Percentiles rank a stretch among this genome's conserved stretches.
Conservation (phyloP, 23 tunicate species). For the Halocynthia roretzi region DNA sequence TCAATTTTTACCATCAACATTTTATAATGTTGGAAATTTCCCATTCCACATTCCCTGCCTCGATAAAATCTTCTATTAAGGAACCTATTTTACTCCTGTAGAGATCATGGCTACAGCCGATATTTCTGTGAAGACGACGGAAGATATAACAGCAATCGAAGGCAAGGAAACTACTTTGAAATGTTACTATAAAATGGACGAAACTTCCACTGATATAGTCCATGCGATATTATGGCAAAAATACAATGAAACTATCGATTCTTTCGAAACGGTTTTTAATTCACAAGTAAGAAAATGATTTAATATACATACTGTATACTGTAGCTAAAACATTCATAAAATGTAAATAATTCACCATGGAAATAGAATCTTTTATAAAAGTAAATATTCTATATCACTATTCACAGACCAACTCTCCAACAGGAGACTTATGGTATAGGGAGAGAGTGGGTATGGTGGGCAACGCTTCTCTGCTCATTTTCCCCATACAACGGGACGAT, state of each 20-base stretch:
- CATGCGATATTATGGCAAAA: conserved; percentile 76
- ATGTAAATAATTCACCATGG: background rate
- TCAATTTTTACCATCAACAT: too few relatives aligned
- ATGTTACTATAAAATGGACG: conserved; percentile 26
- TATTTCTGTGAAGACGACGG: too few relatives aligned
- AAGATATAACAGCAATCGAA: conserved; percentile 15
- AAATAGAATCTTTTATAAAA: background rate
- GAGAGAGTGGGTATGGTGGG: conserved; percentile 29
- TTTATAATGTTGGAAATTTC: too few relatives aligned
- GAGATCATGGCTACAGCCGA: too few relatives aligned
- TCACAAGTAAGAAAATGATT: conserved; percentile 30
- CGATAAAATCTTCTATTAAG: background rate
- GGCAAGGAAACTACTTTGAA: conserved; percentile 22
- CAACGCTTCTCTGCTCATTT: conserved; percentile 31
- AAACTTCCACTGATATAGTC: conserved; percentile 22
- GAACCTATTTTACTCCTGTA: background rate
- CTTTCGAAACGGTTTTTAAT: conserved; percentile 33
- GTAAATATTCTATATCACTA: background rate
- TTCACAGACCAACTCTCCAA: background rate
- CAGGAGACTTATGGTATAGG: background rate
- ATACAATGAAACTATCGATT: conserved; percentile 15
- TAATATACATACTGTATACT: background rate
- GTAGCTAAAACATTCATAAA: background rate
- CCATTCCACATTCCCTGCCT: background rate
- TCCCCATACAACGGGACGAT: conserved; percentile 18